phyloP scores from a whole-genome alignment of 2,888 invertebrate species.

The Operophtera brumata region DNA sequence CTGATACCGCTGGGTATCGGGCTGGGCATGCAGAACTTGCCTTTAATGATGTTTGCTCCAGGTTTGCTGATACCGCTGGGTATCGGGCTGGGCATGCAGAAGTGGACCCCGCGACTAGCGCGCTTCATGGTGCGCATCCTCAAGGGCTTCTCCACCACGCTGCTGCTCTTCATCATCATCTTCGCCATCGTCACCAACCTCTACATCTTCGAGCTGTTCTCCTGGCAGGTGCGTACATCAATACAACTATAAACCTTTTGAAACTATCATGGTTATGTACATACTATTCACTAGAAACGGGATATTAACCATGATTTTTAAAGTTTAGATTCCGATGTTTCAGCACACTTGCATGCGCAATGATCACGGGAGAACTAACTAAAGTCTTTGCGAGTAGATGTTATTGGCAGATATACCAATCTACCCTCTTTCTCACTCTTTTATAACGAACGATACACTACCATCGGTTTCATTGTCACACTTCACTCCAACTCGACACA shows the following conservation, averaged over 20 bases:
- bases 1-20: constrained; percentile 85
- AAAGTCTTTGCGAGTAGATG: too few species aligned
- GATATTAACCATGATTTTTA: too few species aligned
- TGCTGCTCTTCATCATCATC: constrained; percentile 90
- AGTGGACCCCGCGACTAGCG: constrained; percentile 84
- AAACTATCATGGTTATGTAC: too few species aligned
- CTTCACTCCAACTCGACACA: too few species aligned
- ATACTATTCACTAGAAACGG: too few species aligned
- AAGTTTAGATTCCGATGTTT: too few species aligned
- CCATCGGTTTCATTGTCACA: too few species aligned
- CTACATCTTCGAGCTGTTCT: constrained; percentile 93
- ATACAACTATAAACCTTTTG: background rate
- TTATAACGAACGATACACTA: too few species aligned
- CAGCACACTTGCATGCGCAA: too few species aligned
- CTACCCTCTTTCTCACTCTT: too few species aligned
- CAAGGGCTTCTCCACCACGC: constrained; percentile 89
- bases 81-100: constrained; percentile 82
- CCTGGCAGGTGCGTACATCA: constrained; percentile 84
- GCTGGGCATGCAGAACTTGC: constrained; percentile 83
- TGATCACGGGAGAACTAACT: too few species aligned
- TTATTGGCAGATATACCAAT: too few species aligned
- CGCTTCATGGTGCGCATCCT: constrained; percentile 88
- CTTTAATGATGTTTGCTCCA: background rate
- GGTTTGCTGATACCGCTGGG: constrained; percentile 87
- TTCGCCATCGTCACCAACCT: constrained; percentile 95